Evolutionary conservation across 2,113 vertebrate genomes (phyloP).

Genomic region (Notothenia rossii): DNA sequence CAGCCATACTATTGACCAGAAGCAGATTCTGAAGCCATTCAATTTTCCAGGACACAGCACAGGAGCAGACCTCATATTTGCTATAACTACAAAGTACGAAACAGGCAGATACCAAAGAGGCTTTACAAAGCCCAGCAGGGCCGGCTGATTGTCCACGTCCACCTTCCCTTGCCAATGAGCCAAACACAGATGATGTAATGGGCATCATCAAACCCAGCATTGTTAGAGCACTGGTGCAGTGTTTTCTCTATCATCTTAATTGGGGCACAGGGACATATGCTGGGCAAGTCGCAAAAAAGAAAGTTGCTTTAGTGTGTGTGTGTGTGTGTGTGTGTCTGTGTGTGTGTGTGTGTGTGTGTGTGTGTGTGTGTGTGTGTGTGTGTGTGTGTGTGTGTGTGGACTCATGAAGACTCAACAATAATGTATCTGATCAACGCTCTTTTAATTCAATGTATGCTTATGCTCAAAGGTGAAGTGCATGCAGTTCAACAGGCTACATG

Average conservation of each 20-base stretch:
- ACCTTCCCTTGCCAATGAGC: slow-evolving; percentile 40
- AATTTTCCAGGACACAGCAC: slow-evolving; percentile 59
- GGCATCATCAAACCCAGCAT: slow-evolving; percentile 35
- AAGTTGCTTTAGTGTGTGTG: too few species aligned
- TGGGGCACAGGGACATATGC: neutral
- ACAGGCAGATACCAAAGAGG: slow-evolving; percentile 16
- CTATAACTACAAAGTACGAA: slow-evolving; percentile 23
- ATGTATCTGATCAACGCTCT: too few species aligned
- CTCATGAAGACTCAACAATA: too few species aligned
- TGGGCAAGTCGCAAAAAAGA: neutral
- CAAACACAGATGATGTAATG: slow-evolving; percentile 48
- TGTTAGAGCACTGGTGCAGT: slow-evolving; percentile 13
- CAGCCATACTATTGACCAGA: slow-evolving; percentile 16
- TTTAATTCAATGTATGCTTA: too few species aligned
- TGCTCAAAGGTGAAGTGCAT: too few species aligned
- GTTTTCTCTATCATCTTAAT: slow-evolving; percentile 35
- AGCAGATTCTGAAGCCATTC: slow-evolving; percentile 38
- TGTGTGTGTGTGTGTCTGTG: too few species aligned
- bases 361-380: too few species aligned
- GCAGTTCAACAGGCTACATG: too few species aligned
- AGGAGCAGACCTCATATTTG: slow-evolving; percentile 27
- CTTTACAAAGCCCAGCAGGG: slow-evolving; percentile 38
- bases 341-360: too few species aligned
- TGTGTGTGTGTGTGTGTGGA: too few species aligned
- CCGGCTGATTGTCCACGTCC: slow-evolving; percentile 16